Evolutionary conservation across 2,113 vertebrate species (phyloP), one percentile per base, ranked within the genome.

Genomic region (Aspidoscelis tigris): DNA sequence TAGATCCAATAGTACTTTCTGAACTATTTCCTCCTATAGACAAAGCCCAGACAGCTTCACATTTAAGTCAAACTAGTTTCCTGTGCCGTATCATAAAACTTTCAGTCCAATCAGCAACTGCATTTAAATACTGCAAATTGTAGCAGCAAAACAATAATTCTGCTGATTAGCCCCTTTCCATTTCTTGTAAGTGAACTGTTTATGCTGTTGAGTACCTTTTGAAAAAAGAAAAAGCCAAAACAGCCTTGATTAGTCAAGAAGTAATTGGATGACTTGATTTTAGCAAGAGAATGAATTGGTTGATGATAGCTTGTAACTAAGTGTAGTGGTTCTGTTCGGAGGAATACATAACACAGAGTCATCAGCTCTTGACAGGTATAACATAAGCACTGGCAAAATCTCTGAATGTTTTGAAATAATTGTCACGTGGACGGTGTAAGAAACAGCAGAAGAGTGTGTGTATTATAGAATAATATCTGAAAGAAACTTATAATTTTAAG

Each of bases 111-210:
- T 99, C 98, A 99, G 97, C 95, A 97, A 95, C 96, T 97, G 97
- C 98, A 98, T 98, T 97, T 97, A 97, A 98, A 97, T 97, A 97
- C 97, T 96, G 97, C 97, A 99, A 99, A 99, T 99, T 99, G 97
- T 97, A 97, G 97, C 98, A 97, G 98, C 97, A 99, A 99, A 99
- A 99, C 98, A 99, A 99, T 99, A 99, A 99, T 99, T 99, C 98
- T 97, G 96, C 97, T 99, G 98, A 99, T 99, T 99, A 99, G 98
- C 97, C 98, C 98, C 97, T 98, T 99, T 99, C 98, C 98, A 98
- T 98, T 97, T 97, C 97, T 97, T 97, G 97, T 99, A 99, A 99
- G 98, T 99, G 98, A 99, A 99, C 98, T 99, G 98, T 99, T 99
- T 99, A 99, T 98, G 97, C 97, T 98, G 97, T 99, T 97, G 97